phyloP scores from a whole-genome alignment of 1,140 invertebrate genomes.

The Rhopalosiphum padi region DNA sequence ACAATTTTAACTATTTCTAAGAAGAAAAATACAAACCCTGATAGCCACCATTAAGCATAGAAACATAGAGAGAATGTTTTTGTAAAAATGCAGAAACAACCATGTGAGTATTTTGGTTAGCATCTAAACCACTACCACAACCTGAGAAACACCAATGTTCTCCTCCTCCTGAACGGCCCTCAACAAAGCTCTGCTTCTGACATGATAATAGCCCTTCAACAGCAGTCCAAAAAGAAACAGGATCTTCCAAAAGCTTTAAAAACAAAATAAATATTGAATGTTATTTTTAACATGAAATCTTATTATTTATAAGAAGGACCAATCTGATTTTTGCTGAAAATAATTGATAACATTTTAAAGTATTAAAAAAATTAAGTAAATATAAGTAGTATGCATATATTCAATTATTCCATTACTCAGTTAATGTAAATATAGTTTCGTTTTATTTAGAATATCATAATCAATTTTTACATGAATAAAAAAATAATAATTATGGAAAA shows the following conservation, averaged over 20 bases:
- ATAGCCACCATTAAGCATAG: constrained; percentile 91
- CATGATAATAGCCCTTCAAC: constrained; percentile 91
- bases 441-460: too few relatives aligned
- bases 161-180: constrained; percentile 87
- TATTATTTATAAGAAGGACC: background rate
- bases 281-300: constrained; percentile 26
- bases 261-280: constrained; percentile 58
- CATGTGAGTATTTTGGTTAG: constrained; percentile 98
- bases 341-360: background rate
- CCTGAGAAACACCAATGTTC: constrained; percentile 98
- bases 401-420: background rate
- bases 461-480: background rate
- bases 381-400: background rate
- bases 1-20: background rate
- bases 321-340: background rate
- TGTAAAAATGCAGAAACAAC: constrained; percentile 97
- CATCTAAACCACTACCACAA: constrained; percentile 86
- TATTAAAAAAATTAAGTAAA: background rate
- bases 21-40: constrained; percentile 65
- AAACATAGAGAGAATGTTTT: constrained; percentile 91
- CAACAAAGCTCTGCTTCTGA: constrained; percentile 86
- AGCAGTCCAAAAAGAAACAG: constrained; percentile 90
- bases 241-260: constrained; percentile 84
- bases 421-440: background rate
- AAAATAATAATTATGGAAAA: background rate